A percentile compares a stretch with the other conserved stretches of the same genome.
phyloP scores from a whole-genome alignment of 2,113 vertebrate genomes.

The Muntiacus reevesi region DNA sequence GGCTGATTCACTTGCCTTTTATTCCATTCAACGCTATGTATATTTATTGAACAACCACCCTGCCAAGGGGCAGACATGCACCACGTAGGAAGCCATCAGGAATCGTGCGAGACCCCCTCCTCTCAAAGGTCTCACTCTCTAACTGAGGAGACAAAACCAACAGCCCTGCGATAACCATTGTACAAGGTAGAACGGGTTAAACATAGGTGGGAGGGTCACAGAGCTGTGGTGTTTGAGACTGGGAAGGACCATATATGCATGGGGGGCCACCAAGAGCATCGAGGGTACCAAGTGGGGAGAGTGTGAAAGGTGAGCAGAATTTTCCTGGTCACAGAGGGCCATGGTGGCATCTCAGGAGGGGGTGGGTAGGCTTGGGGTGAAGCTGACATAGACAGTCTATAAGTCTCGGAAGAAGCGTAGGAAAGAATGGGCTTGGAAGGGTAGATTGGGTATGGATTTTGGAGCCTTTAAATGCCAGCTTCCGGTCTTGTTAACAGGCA shows the following conservation, averaged over 20 bases:
- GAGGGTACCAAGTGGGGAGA: too few species aligned
- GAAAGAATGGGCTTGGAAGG: not conserved
- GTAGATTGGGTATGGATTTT: not conserved
- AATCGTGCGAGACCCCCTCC: not conserved
- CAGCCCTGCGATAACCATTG: too few species aligned
- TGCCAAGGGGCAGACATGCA: not conserved
- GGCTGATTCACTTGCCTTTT: not conserved
- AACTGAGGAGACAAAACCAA: not conserved
- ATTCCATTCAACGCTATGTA: not conserved
- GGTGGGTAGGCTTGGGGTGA: too few species aligned
- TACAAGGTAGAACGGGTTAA: not conserved
- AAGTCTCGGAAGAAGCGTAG: not conserved
- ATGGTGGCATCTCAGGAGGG: not conserved
- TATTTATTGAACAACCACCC: not conserved
- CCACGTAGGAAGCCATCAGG: not conserved
- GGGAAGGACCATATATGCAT: not conserved
- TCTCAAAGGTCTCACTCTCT: not conserved
- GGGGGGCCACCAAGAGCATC: not conserved
- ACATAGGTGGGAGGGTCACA: not conserved
- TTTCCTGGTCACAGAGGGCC: not conserved
- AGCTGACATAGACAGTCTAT: not conserved
- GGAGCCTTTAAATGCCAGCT: not conserved
- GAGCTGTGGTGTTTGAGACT: not conserved
- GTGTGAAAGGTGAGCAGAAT: not conserved
- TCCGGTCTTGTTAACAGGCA: not conserved